Evolutionary conservation across 2,113 vertebrate species (phyloP), one percentile per base, ranked within the genome.

Genomic region (Myanophis thanlyinensis): DNA sequence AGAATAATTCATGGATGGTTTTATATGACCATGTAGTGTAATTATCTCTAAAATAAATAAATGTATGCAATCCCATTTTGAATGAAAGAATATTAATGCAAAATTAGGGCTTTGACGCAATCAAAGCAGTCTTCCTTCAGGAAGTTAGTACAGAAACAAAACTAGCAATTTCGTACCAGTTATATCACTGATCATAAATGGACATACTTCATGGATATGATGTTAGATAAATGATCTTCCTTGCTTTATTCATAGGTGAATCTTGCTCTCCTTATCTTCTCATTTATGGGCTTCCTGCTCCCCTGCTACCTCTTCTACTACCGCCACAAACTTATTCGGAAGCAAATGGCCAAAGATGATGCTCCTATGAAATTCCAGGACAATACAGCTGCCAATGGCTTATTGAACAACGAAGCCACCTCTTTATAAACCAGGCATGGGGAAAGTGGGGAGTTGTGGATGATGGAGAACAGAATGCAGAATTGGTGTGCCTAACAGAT

Each of bases 271-370:
- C 97, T 98, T 92, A 91, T 98, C 80, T 93, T 97, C 93, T 98
- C 98, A 0, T 46, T 98, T 9, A 62, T 96, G 48, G 98, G 98
- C 47, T 99, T 98, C 96, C 95, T 98, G 95, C 96, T 98, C 89
- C 98, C 98, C 0, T 97, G 95, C 85, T 99, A 98, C 96, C 97
- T 98, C 94, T 97, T 97, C 94, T 98, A 97, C 96, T 98, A 97
- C 94, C 97, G 98, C n/a, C 89, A 93, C 90, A 62, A 89, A 46
- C 97, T 98, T 87, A 20, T 93, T 84, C 95, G 49, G 90, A 94
- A 97, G 91, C 97, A 96, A 91, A 91, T 35, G 6, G 92, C 20
- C 3, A 94, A 73, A 92, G 97, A 95, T 94, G 97, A 94, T 6
- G 1, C 90, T 0, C 85, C 0, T 20, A 6, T 30, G 6, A 87